phyloP scores from a whole-genome alignment of 2,888 invertebrate genomes.

The Lathronympha strigana region DNA sequence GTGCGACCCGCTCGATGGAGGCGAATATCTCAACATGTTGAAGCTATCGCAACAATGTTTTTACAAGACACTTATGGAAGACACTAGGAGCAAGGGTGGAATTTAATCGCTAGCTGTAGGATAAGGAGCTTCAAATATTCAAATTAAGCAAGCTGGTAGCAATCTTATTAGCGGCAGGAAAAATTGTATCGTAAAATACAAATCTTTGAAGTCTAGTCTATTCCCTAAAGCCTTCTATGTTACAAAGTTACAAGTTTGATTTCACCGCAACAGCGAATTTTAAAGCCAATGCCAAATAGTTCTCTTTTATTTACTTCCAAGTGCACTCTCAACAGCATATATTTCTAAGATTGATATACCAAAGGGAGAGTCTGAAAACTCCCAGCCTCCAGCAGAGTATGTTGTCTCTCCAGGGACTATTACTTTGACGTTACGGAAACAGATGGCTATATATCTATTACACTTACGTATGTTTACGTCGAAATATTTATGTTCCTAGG shows the following conservation, averaged over 20 bases:
- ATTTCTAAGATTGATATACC: neutral
- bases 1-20: too few relatives aligned
- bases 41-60: too few relatives aligned
- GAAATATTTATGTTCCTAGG: neutral
- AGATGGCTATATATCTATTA: neutral
- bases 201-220: too few relatives aligned
- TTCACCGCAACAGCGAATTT: neutral
- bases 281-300: neutral
- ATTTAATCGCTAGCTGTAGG: too few relatives aligned
- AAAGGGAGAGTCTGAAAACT: neutral
- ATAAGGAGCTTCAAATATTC: too few relatives aligned
- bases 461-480: too few relatives aligned
- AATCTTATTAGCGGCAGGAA: too few relatives aligned
- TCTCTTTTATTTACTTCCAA: neutral
- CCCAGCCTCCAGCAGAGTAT: neutral
- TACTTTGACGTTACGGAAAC: neutral
- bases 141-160: too few relatives aligned
- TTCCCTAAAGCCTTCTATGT: too few relatives aligned
- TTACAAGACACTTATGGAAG: too few relatives aligned
- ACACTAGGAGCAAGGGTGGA: too few relatives aligned
- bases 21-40: neutral
- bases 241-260: neutral
- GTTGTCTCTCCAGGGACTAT: slow-evolving; percentile 1
- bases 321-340: slow-evolving; percentile 1
- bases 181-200: too few relatives aligned